Conservation (phyloP, 2,113 vertebrate genomes). For the Arvicanthis niloticus region DNA sequence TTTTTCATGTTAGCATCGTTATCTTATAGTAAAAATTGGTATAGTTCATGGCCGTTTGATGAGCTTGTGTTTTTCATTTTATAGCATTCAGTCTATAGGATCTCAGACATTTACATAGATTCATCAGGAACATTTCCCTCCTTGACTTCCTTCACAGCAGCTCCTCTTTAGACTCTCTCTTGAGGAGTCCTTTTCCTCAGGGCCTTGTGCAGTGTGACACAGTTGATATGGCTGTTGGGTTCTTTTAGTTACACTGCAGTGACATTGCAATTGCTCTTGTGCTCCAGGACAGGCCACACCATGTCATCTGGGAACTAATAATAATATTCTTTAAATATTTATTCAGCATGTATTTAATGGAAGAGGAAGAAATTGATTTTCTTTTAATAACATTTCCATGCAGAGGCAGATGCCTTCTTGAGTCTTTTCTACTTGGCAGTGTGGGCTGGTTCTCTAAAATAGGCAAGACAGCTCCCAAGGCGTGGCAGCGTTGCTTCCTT, state of each 20-base stretch:
- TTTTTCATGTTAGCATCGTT: slow-evolving; percentile 11
- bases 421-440: not conserved
- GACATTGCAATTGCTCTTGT: not conserved
- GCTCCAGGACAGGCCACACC: not conserved
- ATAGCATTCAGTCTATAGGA: not conserved
- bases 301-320: not conserved
- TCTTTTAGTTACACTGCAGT: not conserved
- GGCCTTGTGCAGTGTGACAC: not conserved
- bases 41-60: not conserved
- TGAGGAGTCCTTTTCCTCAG: not conserved
- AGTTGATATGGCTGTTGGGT: not conserved
- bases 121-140: not conserved
- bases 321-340: slow-evolving; percentile 58
- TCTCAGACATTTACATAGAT: not conserved
- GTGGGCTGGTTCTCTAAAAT: slow-evolving; percentile 2
- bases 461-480: not conserved
- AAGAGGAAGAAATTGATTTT: slow-evolving; percentile 54
- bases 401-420: slow-evolving; percentile 27
- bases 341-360: slow-evolving; percentile 34
- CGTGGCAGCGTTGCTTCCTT: not conserved
- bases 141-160: not conserved
- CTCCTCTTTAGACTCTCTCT: not conserved
- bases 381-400: slow-evolving; percentile 44
- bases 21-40: not conserved
- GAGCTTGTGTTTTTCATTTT: not conserved